Conservation (phyloP, 2,797 vertebrate genomes). For the Balearica regulorum region DNA sequence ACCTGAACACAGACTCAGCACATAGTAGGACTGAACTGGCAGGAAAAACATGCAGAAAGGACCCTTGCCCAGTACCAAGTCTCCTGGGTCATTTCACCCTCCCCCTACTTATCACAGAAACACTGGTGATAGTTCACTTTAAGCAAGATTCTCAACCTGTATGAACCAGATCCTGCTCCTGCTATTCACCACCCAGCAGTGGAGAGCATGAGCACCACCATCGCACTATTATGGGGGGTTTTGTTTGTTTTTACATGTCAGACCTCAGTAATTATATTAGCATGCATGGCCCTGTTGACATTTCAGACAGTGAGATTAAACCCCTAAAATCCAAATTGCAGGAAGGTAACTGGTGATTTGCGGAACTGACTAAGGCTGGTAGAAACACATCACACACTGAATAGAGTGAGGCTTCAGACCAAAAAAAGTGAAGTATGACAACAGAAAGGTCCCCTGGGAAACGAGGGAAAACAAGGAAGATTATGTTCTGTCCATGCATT, state of each 20-base stretch:
- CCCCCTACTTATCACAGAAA: neutral
- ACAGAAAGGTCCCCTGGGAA: neutral
- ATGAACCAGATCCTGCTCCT: neutral
- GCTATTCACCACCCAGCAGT: neutral
- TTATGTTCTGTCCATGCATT: neutral
- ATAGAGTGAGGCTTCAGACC: neutral
- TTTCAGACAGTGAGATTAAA: neutral
- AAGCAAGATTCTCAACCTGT: neutral
- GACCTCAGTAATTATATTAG: neutral
- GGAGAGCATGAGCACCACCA: neutral
- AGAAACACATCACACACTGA: neutral
- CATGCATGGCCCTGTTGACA: neutral
- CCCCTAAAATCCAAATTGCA: neutral
- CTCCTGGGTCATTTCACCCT: neutral
- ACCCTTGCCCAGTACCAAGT: neutral
- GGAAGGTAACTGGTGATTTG: neutral
- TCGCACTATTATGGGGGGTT: rapidly evolving
- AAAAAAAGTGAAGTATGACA: neutral
- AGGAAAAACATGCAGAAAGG: neutral
- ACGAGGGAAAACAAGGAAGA: neutral
- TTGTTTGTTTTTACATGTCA: neutral
- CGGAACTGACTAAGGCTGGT: neutral
- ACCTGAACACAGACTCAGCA: neutral
- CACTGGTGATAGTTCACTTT: rapidly evolving
- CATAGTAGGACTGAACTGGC: neutral